Percentiles rank a stretch among this genome's conserved stretches.
These are phyloP conservation scores for Heliconius nattereri DNA, from an alignment of 1,140 invertebrate species.

Conservation along the genomic window DNA sequence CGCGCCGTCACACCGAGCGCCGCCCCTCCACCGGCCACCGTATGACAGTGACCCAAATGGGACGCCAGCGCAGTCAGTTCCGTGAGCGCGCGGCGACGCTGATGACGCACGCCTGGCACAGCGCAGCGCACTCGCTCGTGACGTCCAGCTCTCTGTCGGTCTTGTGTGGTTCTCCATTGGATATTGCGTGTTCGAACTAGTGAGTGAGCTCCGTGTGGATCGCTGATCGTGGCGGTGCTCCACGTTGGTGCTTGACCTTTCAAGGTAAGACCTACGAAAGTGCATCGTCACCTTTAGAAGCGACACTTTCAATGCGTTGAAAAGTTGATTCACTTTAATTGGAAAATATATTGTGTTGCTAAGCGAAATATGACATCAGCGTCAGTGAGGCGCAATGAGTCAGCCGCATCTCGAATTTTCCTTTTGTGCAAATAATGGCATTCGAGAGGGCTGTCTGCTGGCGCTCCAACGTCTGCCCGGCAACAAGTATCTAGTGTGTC, in stretches of 20 bases:
- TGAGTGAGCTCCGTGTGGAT: constrained; percentile 62
- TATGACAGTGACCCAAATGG: constrained; percentile 80
- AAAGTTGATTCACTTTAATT: constrained; percentile 18
- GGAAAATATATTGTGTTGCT: constrained; percentile 37
- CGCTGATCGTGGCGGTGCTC: constrained; percentile 46
- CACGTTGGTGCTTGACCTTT: constrained; percentile 49
- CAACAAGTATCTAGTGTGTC: constrained; percentile 57
- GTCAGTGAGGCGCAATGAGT: constrained; percentile 64
- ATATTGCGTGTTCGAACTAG: constrained; percentile 72
- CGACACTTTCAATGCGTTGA: constrained; percentile 31
- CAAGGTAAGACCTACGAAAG: constrained; percentile 61
- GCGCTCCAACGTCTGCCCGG: constrained; percentile 53
- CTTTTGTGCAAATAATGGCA: constrained; percentile 65
- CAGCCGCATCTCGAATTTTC: constrained; percentile 77
- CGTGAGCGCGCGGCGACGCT: constrained; percentile 66
- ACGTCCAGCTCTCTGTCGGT: constrained; percentile 55
- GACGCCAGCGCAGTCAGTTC: constrained; percentile 77
- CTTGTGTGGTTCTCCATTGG: constrained; percentile 66
- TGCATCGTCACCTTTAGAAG: constrained; percentile 45
- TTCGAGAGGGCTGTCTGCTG: constrained; percentile 46
- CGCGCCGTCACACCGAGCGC: constrained; percentile 54
- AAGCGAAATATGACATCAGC: constrained; percentile 48
- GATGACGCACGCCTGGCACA: constrained; percentile 46
- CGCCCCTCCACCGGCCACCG: constrained; percentile 75
- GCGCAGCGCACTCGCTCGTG: constrained; percentile 38